Evolutionary conservation across 2,888 invertebrate genomes (phyloP).

Genomic region (Galeruca laticollis): DNA sequence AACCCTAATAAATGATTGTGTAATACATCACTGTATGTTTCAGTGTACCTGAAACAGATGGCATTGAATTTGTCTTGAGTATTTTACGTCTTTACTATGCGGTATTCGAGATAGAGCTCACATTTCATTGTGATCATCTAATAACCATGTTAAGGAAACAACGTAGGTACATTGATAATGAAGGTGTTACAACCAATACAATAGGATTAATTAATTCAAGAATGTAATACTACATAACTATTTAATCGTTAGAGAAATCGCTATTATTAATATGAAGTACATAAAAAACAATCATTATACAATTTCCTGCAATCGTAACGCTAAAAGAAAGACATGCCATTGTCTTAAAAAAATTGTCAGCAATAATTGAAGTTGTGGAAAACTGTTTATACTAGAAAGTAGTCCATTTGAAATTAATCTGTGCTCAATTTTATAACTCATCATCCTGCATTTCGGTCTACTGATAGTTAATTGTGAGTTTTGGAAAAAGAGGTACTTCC

Average conservation of each 20-base stretch:
- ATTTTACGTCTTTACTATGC: not conserved
- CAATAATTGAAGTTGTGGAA: too few species aligned
- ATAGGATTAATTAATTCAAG: not conserved
- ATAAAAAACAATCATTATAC: too few species aligned
- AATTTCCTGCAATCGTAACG: not conserved
- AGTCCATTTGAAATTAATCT: too few species aligned
- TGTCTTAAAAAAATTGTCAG: not conserved
- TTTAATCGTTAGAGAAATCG: not conserved
- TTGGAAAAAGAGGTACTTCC: too few species aligned
- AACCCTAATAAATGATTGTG: constrained; percentile 6
- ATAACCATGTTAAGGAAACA: not conserved
- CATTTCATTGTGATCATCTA: not conserved
- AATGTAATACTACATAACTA: not conserved
- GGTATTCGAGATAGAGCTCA: not conserved
- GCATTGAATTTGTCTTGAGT: constrained; percentile 7
- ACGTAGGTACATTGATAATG: not conserved
- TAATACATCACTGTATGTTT: constrained; percentile 1
- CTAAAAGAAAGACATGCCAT: not conserved
- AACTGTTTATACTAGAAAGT: too few species aligned
- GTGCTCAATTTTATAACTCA: too few species aligned
- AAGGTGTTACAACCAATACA: not conserved
- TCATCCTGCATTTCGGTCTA: too few species aligned
- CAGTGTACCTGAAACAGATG: constrained; percentile 6
- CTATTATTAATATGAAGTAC: too few species aligned
- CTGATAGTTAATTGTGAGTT: too few species aligned